Conservation (phyloP, 2,888 invertebrate genomes). For the Malacosoma neustria region DNA sequence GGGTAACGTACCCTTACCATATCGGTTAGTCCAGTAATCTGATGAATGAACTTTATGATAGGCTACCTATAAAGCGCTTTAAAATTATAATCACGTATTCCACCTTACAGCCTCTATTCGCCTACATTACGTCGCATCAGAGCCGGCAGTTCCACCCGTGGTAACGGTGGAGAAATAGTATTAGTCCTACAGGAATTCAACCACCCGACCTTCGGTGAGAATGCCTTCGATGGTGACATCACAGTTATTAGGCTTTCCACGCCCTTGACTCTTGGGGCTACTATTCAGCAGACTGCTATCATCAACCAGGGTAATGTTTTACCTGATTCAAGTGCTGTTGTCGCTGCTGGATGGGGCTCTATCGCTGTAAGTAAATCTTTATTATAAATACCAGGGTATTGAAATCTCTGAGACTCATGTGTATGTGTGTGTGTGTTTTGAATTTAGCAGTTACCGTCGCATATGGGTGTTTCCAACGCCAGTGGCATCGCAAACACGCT, state of each 20-base stretch:
- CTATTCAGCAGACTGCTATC: conserved; percentile 5
- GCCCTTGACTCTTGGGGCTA: conserved; percentile 1
- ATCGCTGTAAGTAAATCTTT: conserved; percentile 6
- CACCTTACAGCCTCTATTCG: too few species aligned
- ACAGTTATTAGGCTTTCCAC: conserved; percentile 4
- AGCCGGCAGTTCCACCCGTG: conserved; percentile 10
- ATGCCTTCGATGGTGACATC: conserved; percentile 9
- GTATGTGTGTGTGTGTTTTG: too few species aligned
- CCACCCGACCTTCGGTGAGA: conserved; percentile 10
- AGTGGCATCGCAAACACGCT: too few species aligned
- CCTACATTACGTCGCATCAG: conserved; percentile 16
- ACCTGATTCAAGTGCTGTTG: conserved; percentile 7
- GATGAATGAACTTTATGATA: too few species aligned
- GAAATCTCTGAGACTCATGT: too few species aligned
- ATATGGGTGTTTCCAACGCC: too few species aligned
- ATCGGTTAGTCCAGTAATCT: too few species aligned
- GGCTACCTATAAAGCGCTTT: too few species aligned
- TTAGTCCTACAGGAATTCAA: conserved; percentile 2
- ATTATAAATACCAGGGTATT: too few species aligned
- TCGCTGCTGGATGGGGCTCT: conserved; percentile 12
- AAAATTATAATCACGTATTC: too few species aligned
- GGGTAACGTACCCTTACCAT: too few species aligned
- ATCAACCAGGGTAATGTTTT: conserved; percentile 5
- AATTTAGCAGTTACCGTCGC: too few species aligned
- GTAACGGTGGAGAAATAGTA: conserved; percentile 8